Conservation (phyloP, 2,113 vertebrate genomes). For the Phrynosoma blainvillii region DNA sequence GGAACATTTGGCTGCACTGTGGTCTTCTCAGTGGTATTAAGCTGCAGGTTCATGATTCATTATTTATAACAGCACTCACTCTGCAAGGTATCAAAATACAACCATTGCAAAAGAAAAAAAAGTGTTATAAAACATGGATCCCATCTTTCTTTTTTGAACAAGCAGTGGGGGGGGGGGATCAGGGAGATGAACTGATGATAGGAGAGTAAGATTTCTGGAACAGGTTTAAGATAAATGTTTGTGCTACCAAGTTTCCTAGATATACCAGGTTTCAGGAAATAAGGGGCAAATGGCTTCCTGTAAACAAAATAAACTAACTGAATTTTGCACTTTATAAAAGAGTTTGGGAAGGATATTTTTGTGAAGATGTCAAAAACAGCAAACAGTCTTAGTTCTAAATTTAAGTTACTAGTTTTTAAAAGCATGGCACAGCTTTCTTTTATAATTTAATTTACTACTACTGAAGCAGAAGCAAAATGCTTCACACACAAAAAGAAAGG, state of each 20-base stretch:
- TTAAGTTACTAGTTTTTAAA: neutral
- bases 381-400: neutral
- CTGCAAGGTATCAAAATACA: slow-evolving; percentile 44
- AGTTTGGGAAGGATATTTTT: neutral
- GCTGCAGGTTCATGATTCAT: slow-evolving; percentile 36
- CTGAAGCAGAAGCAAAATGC: no score
- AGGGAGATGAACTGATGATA: slow-evolving; percentile 36
- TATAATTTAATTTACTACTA: no score
- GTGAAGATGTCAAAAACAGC: neutral
- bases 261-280: neutral
- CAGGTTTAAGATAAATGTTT: slow-evolving; percentile 35
- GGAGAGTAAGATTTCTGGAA: slow-evolving; percentile 32
- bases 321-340: neutral
- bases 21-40: slow-evolving; percentile 67
- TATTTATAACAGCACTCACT: slow-evolving; percentile 58
- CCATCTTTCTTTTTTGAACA: slow-evolving; percentile 14
- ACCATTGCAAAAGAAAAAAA: slow-evolving; percentile 18
- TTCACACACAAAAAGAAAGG: neutral
- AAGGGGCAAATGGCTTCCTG: neutral
- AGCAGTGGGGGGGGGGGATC: neutral
- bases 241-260: neutral
- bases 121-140: slow-evolving; percentile 29
- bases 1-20: slow-evolving; percentile 68
- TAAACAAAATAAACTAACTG: neutral
- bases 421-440: neutral